Evolutionary conservation across 2,888 invertebrate genomes (phyloP).

Genomic region (Ptychoptera albimana): DNA sequence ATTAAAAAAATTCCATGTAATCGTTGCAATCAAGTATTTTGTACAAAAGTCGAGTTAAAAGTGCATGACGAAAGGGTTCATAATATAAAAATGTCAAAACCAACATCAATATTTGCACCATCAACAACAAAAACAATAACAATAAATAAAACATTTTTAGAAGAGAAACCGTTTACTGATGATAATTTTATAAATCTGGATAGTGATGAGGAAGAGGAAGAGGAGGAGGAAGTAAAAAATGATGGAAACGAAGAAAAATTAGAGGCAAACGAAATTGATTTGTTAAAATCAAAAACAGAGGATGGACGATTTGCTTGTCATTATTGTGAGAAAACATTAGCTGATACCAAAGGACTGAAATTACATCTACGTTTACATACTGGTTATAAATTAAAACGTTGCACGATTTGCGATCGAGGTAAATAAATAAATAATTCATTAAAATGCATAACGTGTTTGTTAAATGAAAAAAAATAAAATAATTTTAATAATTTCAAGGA

Average conservation of each 20-base stretch:
- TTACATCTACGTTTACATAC: conserved; percentile 9
- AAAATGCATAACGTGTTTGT: no score
- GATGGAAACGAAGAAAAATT: no score
- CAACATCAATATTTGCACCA: no score
- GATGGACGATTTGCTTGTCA: conserved; percentile 7
- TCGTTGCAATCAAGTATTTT: no score
- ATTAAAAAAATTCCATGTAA: no score
- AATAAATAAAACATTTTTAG: no score
- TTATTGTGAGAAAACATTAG: conserved; percentile 9
- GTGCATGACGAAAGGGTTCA: no score
- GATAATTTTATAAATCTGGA: neutral
- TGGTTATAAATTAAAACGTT: conserved; percentile 10
- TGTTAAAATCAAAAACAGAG: neutral
- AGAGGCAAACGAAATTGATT: conserved; percentile 3
- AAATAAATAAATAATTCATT: neutral
- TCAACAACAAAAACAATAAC: no score
- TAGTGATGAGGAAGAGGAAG: conserved; percentile 1
- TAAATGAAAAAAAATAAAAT: no score
- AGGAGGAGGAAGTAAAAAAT: neutral
- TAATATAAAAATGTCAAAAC: no score
- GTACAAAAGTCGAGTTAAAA: no score
- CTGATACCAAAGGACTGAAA: conserved; percentile 8
- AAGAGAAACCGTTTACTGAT: no score
- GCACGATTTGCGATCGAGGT: conserved; percentile 8
- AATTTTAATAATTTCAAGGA: conserved; percentile 1